Evolutionary conservation across 30 jellyfish, hydroid and myxozoan species (phyloP).

Genomic region (Haliclystus octoradiatus): DNA sequence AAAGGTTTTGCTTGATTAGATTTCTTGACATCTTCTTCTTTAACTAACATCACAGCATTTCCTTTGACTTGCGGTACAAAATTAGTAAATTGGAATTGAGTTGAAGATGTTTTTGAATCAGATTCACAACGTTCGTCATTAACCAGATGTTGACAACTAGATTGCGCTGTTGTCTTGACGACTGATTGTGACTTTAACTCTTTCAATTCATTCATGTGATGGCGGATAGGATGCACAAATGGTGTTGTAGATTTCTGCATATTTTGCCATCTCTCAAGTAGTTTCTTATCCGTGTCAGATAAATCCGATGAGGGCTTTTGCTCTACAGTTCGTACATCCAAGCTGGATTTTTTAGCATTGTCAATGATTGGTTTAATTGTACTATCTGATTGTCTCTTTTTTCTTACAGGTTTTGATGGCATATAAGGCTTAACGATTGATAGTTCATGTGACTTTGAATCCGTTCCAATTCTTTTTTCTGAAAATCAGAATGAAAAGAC

Average conservation of each 20-base stretch:
- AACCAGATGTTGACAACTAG: conserved; percentile 11
- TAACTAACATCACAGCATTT: conserved; percentile 63
- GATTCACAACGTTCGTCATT: conserved; percentile 4
- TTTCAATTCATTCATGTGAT: conserved; percentile 70
- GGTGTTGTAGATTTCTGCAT: conserved; percentile 86
- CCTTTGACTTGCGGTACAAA: conserved; percentile 72
- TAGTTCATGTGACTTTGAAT: too few species aligned
- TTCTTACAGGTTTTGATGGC: too few species aligned
- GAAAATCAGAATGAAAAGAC: too few species aligned
- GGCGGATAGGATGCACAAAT: conserved; percentile 86
- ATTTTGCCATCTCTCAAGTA: conserved; percentile 83
- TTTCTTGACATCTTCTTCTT: conserved; percentile 25
- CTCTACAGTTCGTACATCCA: too few species aligned
- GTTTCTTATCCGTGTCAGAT: conserved; percentile 45
- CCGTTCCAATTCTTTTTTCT: too few species aligned
- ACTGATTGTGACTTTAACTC: conserved; percentile 40
- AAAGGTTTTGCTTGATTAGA: too few species aligned
- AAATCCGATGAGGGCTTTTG: conserved; percentile 8
- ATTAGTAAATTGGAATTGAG: conserved; percentile 64
- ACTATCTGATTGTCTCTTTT: too few species aligned
- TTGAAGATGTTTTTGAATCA: not conserved
- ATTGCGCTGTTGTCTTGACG: not conserved
- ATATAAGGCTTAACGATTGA: too few species aligned
- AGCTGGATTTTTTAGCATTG: too few species aligned
- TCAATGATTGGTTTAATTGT: too few species aligned